Base-by-base conservation (phyloP, 2,113 vertebrate species). In the Tamias sibiricus region DNA sequence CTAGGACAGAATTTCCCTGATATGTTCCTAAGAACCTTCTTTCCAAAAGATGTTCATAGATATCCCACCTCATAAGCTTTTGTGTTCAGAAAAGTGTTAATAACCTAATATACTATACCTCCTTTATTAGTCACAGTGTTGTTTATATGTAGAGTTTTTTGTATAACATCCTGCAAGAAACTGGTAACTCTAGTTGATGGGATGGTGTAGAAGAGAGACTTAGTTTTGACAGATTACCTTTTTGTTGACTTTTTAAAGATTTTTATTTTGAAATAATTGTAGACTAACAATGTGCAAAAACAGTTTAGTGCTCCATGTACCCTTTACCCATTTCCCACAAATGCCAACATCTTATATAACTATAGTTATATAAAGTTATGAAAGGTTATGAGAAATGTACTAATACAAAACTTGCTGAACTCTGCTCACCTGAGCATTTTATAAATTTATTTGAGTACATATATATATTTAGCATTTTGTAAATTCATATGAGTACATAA, bases 191-290 rank as follows among this genome's bases (percentile, higher is more conserved):
- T 80, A 44, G 17, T 88, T 93, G 49, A 59, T 30, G 30, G 37
- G 13, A n/a, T 82, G 26, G 66, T 92, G 17, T 71, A 3, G 28
- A 32, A 64, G 40, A 95, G n/a, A 91, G 16, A 95, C 4, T 87
- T 90, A 79, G 32, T 95, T 96, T 93, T 93, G 44, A 86, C 40
- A 89, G 57, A 66, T 24, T 80, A 66, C 4, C 6, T 87, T 37
- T 95, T 95, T 85, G 35, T 74, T 79, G 11, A 62, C 40, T 44
- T 83, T 76, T 42, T 85, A 17, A 57, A 59, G 32, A 66, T 59
- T 66, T 75, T 66, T 44, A 69, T 71, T 97, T 87, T 69, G 57
- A 84, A 87, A 69, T 94, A 91, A 42, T 74, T 96, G 37, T 62
- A 86, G n/a, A 64, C 22, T 81, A 52, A 74, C 2, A 79, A 49